Evolutionary conservation across 2,113 vertebrate genomes (phyloP).

Genomic region (Labeo catla): DNA sequence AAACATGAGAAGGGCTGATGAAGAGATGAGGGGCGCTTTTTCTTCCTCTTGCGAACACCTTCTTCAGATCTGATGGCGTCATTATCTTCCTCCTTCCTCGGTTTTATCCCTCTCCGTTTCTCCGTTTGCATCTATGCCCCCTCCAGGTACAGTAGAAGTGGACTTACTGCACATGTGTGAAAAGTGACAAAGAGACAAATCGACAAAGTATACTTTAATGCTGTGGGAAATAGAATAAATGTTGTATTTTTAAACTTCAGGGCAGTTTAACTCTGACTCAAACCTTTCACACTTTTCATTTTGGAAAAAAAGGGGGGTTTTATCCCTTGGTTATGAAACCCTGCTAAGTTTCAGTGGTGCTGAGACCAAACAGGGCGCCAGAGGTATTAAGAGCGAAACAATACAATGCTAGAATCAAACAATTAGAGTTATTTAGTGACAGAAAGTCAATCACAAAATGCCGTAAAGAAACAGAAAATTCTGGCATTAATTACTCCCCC

Average conservation of each 20-base stretch:
- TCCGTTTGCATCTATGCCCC: slow-evolving; percentile 64
- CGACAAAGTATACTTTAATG: background rate
- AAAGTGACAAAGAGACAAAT: background rate
- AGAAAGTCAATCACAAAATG: background rate
- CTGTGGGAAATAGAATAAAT: background rate
- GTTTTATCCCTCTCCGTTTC: slow-evolving; percentile 68
- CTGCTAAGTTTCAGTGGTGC: no score
- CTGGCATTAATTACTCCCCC: no score
- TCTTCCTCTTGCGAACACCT: background rate
- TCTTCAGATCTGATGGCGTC: background rate
- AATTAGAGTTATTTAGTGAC: background rate
- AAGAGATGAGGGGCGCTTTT: slow-evolving; percentile 27
- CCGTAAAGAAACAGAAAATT: no score
- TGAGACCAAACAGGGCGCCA: background rate
- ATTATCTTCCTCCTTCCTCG: slow-evolving; percentile 57
- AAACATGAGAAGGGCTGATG: slow-evolving; percentile 15
- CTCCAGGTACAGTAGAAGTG: slow-evolving; percentile 52
- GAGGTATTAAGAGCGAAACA: background rate
- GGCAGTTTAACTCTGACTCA: background rate
- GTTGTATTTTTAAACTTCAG: background rate
- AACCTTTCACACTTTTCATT: no score
- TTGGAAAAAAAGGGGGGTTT: no score
- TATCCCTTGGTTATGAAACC: no score
- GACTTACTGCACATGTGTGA: slow-evolving; percentile 56
- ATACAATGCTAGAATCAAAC: background rate